Evolutionary conservation across 1,140 invertebrate genomes (phyloP).

Genomic region (Zaprionus africanus): DNA sequence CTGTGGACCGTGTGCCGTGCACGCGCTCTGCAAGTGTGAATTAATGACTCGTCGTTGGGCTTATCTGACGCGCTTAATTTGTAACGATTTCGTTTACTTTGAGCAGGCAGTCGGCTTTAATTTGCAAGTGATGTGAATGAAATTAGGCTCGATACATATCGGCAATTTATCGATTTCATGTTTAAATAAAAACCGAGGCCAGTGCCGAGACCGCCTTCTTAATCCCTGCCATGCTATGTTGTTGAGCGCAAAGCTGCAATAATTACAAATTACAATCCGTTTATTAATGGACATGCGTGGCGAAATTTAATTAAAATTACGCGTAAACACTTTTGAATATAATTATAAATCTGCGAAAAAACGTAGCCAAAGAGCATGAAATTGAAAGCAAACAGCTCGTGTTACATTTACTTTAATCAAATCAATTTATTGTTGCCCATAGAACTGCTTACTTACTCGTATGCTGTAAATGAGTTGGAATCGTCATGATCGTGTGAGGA

Average conservation of each 20-base stretch:
- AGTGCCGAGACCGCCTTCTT: not conserved
- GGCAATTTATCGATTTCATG: slow-evolving; percentile 52
- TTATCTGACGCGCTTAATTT: slow-evolving; percentile 65
- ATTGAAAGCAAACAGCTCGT: slow-evolving; percentile 11
- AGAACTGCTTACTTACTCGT: slow-evolving; percentile 5
- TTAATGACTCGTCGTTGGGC: slow-evolving; percentile 50
- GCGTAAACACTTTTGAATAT: slow-evolving; percentile 13
- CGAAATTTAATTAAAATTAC: slow-evolving; percentile 62
- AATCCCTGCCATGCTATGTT: slow-evolving; percentile 23
- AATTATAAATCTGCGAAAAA: not conserved
- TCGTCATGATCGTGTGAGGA: not conserved
- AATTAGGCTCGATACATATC: slow-evolving; percentile 52
- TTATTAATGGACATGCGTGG: slow-evolving; percentile 18
- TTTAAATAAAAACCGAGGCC: slow-evolving; percentile 23
- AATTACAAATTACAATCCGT: slow-evolving; percentile 56
- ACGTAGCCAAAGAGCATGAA: not conserved
- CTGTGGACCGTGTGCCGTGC: slow-evolving; percentile 22
- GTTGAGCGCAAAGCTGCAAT: slow-evolving; percentile 26
- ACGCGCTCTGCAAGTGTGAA: slow-evolving; percentile 25
- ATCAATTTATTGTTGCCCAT: slow-evolving; percentile 32
- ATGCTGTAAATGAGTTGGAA: slow-evolving; percentile 20
- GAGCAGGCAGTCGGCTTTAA: slow-evolving; percentile 35
- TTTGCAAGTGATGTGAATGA: slow-evolving; percentile 50
- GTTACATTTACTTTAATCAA: slow-evolving; percentile 44
- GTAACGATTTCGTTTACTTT: slow-evolving; percentile 36